Percentiles rank a stretch among this genome's conserved stretches.
These are phyloP conservation scores for Enteromius trimaculatus DNA, from an alignment of 2,797 vertebrate species.

Conservation along the genomic window DNA sequence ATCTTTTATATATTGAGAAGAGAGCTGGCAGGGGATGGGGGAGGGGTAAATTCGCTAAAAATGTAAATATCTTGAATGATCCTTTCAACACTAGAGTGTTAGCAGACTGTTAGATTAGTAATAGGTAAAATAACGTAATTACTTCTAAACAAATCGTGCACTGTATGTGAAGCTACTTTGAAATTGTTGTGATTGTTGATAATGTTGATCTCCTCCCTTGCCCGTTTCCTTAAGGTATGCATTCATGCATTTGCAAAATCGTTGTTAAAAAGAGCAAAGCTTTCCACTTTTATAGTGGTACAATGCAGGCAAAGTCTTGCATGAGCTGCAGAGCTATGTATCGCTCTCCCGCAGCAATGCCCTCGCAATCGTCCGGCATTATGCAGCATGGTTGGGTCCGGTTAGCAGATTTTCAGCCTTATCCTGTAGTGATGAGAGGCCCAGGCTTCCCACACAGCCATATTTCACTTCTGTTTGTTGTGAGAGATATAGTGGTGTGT, in stretches of 20 bases:
- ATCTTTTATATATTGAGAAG: not conserved
- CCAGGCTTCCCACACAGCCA: constrained; percentile 38
- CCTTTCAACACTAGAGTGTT: not conserved
- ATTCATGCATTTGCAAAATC: not conserved
- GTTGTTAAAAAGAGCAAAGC: constrained; percentile 8
- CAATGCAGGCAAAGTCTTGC: constrained; percentile 9
- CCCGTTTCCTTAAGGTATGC: not conserved
- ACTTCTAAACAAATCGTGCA: not conserved
- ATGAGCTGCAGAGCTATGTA: constrained; percentile 21
- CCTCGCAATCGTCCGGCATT: constrained; percentile 9
- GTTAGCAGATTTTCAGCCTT: constrained; percentile 43
- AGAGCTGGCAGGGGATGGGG: not conserved
- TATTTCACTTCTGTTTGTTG: constrained; percentile 43
- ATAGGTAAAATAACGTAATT: not conserved
- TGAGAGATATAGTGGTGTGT: constrained; percentile 45
- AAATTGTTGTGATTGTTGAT: not conserved
- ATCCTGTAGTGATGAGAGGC: constrained; percentile 55
- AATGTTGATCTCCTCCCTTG: not conserved
- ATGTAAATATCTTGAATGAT: not conserved
- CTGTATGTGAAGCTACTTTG: not conserved
- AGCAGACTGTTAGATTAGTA: not conserved
- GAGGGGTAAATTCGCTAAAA: not conserved
- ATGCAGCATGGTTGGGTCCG: constrained; percentile 22
- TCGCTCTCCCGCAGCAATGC: constrained; percentile 12
- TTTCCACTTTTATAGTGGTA: constrained; percentile 9